Percentiles rank a stretch among this genome's conserved stretches.
Conservation (phyloP, 2,797 vertebrate genomes). For the Ctenopoma kingsleyae region DNA sequence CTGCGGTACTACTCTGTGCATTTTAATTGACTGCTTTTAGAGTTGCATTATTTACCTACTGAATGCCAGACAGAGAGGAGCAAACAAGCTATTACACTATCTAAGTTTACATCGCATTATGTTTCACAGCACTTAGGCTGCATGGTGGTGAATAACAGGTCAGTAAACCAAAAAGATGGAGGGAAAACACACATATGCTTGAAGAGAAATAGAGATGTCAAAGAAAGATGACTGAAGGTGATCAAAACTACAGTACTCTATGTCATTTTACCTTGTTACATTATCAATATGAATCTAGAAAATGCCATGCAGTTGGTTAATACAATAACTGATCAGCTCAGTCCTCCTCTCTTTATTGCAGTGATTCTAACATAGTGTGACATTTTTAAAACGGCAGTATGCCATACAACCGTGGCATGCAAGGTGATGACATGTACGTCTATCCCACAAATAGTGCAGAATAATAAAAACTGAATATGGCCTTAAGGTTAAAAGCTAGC, state of each 20-base stretch:
- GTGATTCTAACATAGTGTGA: slow-evolving; percentile 8
- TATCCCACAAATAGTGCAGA: slow-evolving; percentile 34
- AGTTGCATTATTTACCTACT: slow-evolving; percentile 69
- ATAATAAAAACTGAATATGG: slow-evolving; percentile 46
- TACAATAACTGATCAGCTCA: slow-evolving; percentile 18
- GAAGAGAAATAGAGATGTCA: slow-evolving; percentile 13
- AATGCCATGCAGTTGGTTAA: slow-evolving; percentile 6
- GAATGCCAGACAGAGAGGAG: slow-evolving; percentile 62
- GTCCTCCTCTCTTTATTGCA: slow-evolving; percentile 12
- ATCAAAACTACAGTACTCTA: not conserved
- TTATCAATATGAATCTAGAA: slow-evolving; percentile 12
- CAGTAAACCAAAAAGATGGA: slow-evolving; percentile 41
- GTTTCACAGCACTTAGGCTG: slow-evolving; percentile 57
- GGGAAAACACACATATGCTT: slow-evolving; percentile 15
- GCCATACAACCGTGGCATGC: slow-evolving; percentile 9
- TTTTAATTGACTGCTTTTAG: slow-evolving; percentile 73
- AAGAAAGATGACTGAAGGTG: not conserved
- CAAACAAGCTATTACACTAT: slow-evolving; percentile 76
- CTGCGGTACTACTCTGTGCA: slow-evolving; percentile 48
- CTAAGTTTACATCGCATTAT: slow-evolving; percentile 73
- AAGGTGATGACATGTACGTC: slow-evolving; percentile 38
- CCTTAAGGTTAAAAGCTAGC: slow-evolving; percentile 60
- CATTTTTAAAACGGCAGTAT: slow-evolving; percentile 32
- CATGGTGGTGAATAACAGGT: slow-evolving; percentile 47
- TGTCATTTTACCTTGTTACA: not conserved